These are phyloP conservation scores for Acromyrmex charruanus DNA, from an alignment of 1,140 invertebrate genomes.

Conservation along the genomic window DNA sequence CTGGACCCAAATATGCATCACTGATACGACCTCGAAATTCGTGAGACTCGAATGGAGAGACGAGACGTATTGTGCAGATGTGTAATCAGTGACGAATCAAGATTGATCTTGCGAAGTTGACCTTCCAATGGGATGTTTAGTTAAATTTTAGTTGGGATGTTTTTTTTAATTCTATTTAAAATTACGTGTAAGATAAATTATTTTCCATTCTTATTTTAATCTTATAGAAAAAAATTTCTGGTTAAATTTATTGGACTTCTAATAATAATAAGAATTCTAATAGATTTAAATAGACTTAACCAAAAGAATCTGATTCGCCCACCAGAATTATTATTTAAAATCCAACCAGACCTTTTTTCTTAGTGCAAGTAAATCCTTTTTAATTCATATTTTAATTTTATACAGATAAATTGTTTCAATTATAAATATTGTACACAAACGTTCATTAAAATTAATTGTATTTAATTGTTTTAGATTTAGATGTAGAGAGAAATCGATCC, in stretches of 20 bases:
- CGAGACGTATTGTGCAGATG: neutral
- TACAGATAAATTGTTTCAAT: neutral
- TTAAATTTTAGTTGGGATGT: neutral
- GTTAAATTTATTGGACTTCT: too few relatives aligned
- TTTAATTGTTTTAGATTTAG: neutral
- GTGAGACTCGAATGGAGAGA: conserved; percentile 31
- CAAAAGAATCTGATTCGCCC: too few relatives aligned
- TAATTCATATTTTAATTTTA: neutral
- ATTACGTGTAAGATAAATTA: too few relatives aligned
- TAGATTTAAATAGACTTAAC: too few relatives aligned
- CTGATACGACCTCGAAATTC: conserved; percentile 14
- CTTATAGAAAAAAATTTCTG: neutral
- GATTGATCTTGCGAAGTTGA: conserved; percentile 25
- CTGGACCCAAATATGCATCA: too few relatives aligned
- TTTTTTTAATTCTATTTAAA: neutral
- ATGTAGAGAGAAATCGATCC: neutral
- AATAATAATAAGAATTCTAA: too few relatives aligned
- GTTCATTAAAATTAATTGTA: neutral
- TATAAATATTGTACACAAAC: neutral
- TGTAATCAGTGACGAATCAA: conserved; percentile 42
- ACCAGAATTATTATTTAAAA: too few relatives aligned
- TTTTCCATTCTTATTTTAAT: neutral
- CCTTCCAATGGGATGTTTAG: neutral
- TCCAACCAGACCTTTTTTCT: too few relatives aligned
- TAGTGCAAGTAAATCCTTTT: neutral